Conservation (phyloP, 2,888 invertebrate genomes). For the Drosophila phalerata region DNA sequence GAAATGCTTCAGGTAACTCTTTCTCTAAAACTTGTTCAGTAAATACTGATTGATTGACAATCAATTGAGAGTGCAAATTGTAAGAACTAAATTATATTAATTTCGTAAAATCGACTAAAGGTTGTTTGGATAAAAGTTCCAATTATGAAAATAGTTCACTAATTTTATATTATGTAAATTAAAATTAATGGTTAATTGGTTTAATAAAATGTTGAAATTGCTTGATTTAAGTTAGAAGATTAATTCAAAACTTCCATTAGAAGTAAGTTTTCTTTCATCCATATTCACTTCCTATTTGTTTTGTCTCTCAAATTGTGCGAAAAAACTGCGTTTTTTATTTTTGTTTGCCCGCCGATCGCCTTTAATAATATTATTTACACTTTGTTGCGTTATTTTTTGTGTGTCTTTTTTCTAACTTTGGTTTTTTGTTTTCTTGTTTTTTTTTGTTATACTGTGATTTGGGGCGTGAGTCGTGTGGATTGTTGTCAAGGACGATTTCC, state of each 20-base stretch:
- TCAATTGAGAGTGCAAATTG: neutral
- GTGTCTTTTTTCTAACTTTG: constrained; percentile 8
- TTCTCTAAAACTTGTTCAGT: neutral
- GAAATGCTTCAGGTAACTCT: neutral
- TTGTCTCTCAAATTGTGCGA: constrained; percentile 61
- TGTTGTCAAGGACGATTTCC: constrained; percentile 63
- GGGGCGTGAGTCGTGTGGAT: constrained; percentile 63
- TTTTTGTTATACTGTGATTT: constrained; percentile 40
- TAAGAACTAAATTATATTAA: too few species aligned
- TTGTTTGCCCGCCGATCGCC: constrained; percentile 31
- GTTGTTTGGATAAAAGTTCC: too few species aligned
- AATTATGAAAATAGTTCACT: too few species aligned
- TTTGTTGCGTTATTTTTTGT: constrained; percentile 64
- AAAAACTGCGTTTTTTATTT: constrained; percentile 61
- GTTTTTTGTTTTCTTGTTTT: too few species aligned
- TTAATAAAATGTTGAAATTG: too few species aligned
- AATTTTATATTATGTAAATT: too few species aligned
- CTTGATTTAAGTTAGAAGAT: too few species aligned
- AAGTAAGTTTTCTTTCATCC: too few species aligned
- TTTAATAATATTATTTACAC: constrained; percentile 77
- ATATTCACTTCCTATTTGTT: constrained; percentile 7
- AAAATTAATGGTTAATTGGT: too few species aligned
- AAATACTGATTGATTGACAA: constrained; percentile 1
- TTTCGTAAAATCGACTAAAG: too few species aligned
- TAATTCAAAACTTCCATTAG: too few species aligned